These are phyloP conservation scores for Perca fluviatilis DNA, from an alignment of 2,113 vertebrate species.

Conservation along the genomic window DNA sequence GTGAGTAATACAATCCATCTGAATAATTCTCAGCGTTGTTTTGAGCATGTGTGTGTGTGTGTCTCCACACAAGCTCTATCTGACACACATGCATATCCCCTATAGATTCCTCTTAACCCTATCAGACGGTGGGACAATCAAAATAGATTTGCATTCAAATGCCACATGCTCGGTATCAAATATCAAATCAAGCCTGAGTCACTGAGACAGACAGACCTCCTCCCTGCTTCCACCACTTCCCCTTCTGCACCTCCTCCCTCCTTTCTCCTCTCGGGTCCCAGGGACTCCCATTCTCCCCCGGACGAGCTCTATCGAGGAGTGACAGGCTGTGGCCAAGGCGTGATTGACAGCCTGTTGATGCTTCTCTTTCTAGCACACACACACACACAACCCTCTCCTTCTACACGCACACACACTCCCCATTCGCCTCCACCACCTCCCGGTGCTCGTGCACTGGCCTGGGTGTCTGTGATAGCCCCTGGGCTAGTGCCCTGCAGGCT, in stretches of 20 bases:
- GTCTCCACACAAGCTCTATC: constrained; percentile 37
- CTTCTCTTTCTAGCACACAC: constrained; percentile 52
- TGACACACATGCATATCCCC: constrained; percentile 76
- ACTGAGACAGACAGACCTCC: constrained; percentile 74
- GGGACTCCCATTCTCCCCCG: constrained; percentile 71
- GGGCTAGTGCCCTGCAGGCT: constrained; percentile 79
- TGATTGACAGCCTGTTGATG: constrained; percentile 84
- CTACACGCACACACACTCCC: constrained; percentile 22
- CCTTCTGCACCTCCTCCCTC: constrained; percentile 46
- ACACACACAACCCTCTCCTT: not conserved
- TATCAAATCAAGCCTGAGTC: constrained; percentile 82
- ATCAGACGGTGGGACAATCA: constrained; percentile 80
- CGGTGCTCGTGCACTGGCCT: constrained; percentile 63
- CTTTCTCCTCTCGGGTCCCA: constrained; percentile 70
- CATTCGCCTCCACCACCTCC: constrained; percentile 39
- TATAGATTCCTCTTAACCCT: constrained; percentile 78
- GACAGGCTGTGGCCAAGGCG: constrained; percentile 69
- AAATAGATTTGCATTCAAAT: constrained; percentile 85
- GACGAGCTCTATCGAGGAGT: constrained; percentile 70
- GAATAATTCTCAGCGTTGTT: constrained; percentile 84
- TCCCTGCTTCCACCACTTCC: constrained; percentile 42
- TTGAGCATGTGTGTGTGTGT: constrained; percentile 24
- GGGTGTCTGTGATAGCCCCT: constrained; percentile 76
- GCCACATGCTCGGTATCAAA: constrained; percentile 82
- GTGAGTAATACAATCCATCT: constrained; percentile 91